These are phyloP conservation scores for Paradoxurus hermaphroditus DNA, from an alignment of 2,113 vertebrate species.

Conservation along the genomic window DNA sequence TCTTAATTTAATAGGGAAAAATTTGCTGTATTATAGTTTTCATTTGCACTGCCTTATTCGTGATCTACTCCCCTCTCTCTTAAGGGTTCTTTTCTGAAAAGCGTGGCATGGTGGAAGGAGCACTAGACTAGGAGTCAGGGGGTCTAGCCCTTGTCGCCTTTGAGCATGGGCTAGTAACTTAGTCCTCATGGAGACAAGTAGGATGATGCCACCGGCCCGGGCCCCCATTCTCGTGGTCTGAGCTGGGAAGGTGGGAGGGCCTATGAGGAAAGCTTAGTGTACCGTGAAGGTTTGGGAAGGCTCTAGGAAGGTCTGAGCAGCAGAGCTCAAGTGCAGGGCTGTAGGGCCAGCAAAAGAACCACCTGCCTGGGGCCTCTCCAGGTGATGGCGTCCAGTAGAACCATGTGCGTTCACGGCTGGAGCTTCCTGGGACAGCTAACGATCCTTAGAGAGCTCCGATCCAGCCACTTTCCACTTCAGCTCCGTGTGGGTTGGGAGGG, in stretches of 20 bases:
- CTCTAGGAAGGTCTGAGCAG: neutral
- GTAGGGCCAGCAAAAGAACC: neutral
- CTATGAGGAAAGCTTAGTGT: neutral
- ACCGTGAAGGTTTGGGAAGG: neutral
- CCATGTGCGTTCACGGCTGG: neutral
- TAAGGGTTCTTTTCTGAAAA: neutral
- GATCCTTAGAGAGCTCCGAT: neutral
- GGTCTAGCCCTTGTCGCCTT: too few species aligned
- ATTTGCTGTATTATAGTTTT: neutral
- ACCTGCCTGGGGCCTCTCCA: neutral
- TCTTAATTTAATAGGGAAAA: slow-evolving; percentile 36
- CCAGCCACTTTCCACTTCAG: neutral
- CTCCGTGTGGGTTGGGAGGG: neutral
- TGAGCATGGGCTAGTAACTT: neutral
- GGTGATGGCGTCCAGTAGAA: neutral
- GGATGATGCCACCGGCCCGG: neutral
- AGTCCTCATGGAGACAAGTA: neutral
- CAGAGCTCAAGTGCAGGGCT: neutral
- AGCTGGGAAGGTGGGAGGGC: neutral
- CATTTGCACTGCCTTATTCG: neutral
- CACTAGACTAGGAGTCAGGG: neutral
- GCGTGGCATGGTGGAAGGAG: neutral
- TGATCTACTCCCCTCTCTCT: neutral
- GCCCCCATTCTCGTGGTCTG: neutral
- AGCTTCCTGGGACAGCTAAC: neutral